phyloP scores from a whole-genome alignment of 1,140 invertebrate genomes.

The Anoplolepis gracilipes region DNA sequence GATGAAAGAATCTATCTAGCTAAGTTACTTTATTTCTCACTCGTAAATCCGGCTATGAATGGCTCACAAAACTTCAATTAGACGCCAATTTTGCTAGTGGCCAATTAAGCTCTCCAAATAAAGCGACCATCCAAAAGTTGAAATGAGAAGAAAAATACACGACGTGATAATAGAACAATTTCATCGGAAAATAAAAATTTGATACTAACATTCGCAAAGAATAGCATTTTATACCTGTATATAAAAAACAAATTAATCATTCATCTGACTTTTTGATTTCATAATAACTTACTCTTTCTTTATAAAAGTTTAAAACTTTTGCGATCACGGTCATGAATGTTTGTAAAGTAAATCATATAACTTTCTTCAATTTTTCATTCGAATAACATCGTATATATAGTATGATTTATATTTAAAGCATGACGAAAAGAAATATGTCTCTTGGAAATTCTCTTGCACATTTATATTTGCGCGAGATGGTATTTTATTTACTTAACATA shows the following conservation, averaged over 20 bases:
- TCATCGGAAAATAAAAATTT: slow-evolving; percentile 1
- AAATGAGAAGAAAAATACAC: not conserved
- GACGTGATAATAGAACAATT: slow-evolving; percentile 24
- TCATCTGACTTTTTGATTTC: not conserved
- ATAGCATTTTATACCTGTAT: not conserved
- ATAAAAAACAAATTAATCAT: not conserved
- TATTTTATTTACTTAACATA: slow-evolving; percentile 15
- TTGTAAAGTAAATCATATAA: not conserved
- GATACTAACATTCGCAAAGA: not conserved
- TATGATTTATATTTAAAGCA: not conserved
- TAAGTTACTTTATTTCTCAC: slow-evolving; percentile 37
- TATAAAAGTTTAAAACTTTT: not conserved
- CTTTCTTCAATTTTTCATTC: not conserved
- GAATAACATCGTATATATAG: not conserved
- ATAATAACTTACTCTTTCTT: not conserved
- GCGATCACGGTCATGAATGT: not conserved
- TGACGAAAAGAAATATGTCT: not conserved
- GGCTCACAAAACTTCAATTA: slow-evolving; percentile 44
- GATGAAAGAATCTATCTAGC: slow-evolving; percentile 39
- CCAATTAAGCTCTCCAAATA: slow-evolving; percentile 30
- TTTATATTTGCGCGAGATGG: not conserved
- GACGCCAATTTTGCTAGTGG: slow-evolving; percentile 22
- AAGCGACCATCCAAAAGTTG: not conserved
- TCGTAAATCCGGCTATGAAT: slow-evolving; percentile 47
- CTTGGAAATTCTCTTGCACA: not conserved